Percentiles rank a stretch among this genome's conserved stretches.
Evolutionary conservation across 2,113 vertebrate genomes (phyloP).

Genomic region (Nymphicus hollandicus): DNA sequence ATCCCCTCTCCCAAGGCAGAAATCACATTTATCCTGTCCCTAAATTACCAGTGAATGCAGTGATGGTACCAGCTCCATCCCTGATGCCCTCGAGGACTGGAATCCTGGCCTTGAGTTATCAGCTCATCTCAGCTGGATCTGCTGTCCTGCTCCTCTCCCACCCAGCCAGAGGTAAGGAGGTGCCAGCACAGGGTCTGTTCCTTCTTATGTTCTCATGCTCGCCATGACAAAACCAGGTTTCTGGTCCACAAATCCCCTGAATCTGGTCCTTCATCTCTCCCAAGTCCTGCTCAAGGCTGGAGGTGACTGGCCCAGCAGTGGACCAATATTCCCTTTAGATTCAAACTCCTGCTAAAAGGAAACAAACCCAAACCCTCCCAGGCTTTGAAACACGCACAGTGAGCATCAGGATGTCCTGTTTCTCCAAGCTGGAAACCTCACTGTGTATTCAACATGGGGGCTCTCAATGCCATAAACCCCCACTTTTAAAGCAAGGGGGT

Average conservation of each 20-base stretch:
- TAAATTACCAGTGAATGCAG: not conserved
- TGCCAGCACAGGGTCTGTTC: not conserved
- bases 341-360: not conserved
- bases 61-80: not conserved
- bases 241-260: not conserved
- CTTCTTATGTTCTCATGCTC: not conserved
- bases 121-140: not conserved
- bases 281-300: not conserved
- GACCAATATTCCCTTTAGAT: not conserved
- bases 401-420: not conserved
- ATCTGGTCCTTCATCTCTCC: not conserved
- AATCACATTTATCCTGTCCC: not conserved
- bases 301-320: not conserved
- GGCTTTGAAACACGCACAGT: not conserved
- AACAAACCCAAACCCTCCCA: not conserved
- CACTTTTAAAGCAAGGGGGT: not conserved
- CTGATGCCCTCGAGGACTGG: accelerated
- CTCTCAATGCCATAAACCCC: accelerated
- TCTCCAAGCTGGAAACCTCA: not conserved
- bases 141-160: not conserved
- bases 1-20: not conserved
- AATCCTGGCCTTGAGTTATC: not conserved
- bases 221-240: not conserved
- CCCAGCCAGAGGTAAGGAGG: not conserved
- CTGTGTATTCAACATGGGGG: not conserved